A percentile compares a stretch with the other conserved stretches of the same genome.
Evolutionary conservation across 2,888 invertebrate species (phyloP).

Genomic region (Caenorhabditis doughertyi): DNA sequence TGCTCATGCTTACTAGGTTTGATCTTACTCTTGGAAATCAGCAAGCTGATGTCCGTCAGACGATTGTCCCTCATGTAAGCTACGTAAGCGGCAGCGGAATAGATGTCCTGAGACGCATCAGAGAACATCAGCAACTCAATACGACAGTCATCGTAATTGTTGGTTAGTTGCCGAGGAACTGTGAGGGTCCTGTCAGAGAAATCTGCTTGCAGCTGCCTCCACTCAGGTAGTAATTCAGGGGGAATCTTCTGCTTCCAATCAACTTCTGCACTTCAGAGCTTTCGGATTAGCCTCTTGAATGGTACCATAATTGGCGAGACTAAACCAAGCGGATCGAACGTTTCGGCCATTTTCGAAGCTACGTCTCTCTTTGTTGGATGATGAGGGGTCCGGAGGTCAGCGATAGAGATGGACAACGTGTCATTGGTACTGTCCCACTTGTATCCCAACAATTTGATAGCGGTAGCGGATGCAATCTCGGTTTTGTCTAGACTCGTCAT

Average conservation of each 20-base stretch:
- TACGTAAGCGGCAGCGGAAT: background rate
- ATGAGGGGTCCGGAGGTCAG: background rate
- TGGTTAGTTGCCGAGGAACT: background rate
- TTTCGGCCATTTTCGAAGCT: background rate
- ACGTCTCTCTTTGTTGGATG: conserved; percentile 45
- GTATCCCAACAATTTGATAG: conserved; percentile 26
- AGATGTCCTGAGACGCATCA: conserved; percentile 28
- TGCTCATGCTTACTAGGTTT: background rate
- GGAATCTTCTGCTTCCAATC: conserved; percentile 42
- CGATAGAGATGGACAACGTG: background rate
- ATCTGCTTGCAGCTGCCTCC: background rate
- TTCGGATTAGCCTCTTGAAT: conserved; percentile 31
- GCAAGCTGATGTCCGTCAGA: conserved; percentile 1
- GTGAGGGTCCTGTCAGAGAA: background rate
- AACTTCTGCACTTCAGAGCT: background rate
- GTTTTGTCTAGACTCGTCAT: background rate
- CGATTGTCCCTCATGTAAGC: conserved; percentile 35
- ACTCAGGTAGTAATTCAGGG: background rate
- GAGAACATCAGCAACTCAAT: conserved; percentile 17
- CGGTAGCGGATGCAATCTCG: background rate
- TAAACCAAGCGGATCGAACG: conserved; percentile 60
- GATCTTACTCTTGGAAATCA: conserved; percentile 68
- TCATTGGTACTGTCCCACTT: conserved; percentile 11
- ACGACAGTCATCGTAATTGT: background rate
- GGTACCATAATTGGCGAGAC: conserved; percentile 42